Conservation (phyloP, 1,140 invertebrate species). For the Microplitis mediator region DNA sequence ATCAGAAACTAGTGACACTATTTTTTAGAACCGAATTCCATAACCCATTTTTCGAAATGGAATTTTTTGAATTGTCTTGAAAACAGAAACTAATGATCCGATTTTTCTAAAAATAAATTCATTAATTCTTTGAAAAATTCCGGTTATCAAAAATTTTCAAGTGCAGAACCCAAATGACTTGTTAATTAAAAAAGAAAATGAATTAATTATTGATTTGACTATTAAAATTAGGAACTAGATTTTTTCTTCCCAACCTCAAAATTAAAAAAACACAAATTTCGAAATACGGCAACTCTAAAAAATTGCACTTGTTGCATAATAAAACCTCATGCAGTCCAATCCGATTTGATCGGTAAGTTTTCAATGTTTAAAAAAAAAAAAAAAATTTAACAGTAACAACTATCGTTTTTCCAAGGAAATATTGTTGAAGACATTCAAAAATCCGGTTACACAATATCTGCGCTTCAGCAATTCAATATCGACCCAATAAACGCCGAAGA, state of each 20-base stretch:
- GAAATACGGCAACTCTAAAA: conserved; percentile 66
- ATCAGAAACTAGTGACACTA: no score
- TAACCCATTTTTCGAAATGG: no score
- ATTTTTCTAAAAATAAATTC: no score
- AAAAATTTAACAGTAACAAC: neutral
- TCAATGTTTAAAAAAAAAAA: conserved; percentile 33
- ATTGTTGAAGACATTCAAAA: conserved; percentile 78
- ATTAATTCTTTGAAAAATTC: no score
- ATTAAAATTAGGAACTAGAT: conserved; percentile 64
- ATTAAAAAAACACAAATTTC: conserved; percentile 55
- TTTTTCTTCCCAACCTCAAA: conserved; percentile 72
- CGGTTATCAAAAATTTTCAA: neutral
- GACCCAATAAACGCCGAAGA: conserved; percentile 84
- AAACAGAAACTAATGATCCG: no score
- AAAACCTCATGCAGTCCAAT: conserved; percentile 87
- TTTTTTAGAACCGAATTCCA: no score
- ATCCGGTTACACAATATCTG: conserved; percentile 77
- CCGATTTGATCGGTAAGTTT: conserved; percentile 61
- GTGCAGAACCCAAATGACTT: no score
- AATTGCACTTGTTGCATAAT: conserved; percentile 85
- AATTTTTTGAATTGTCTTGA: no score
- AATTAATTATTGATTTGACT: neutral
- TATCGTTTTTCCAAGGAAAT: conserved; percentile 62
- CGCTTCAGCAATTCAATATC: conserved; percentile 79
- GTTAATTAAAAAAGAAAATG: neutral